Evolutionary conservation across 2,113 vertebrate genomes (phyloP).

Genomic region (Trichomycterus rosablanca): DNA sequence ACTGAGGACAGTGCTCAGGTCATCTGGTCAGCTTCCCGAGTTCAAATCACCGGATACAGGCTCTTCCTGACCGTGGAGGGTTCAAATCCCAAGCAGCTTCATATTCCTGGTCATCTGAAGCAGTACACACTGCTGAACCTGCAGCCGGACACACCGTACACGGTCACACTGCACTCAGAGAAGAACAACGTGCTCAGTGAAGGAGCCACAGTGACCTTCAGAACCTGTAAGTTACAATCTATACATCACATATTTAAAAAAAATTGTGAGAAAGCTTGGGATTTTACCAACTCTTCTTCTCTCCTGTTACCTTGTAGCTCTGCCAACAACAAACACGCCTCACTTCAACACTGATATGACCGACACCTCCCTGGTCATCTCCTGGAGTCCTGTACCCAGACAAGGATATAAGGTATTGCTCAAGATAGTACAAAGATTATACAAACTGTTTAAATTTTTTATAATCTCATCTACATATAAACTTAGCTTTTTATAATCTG

Average conservation of each 20-base stretch:
- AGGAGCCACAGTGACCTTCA: constrained; percentile 69
- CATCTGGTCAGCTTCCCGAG: constrained; percentile 75
- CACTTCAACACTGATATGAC: constrained; percentile 86
- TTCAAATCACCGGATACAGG: constrained; percentile 74
- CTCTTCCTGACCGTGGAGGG: constrained; percentile 75
- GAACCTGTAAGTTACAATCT: background rate
- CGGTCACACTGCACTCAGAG: constrained; percentile 71
- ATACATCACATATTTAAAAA: background rate
- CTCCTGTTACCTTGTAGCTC: constrained; percentile 59
- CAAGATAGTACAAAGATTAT: background rate
- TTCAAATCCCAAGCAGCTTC: constrained; percentile 75
- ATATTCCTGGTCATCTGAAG: constrained; percentile 64
- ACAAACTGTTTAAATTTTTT: too few species aligned
- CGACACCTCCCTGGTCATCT: constrained; percentile 85
- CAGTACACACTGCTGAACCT: constrained; percentile 78
- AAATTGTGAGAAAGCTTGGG: background rate
- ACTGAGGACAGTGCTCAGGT: constrained; percentile 77
- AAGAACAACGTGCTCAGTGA: constrained; percentile 73
- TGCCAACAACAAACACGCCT: constrained; percentile 74
- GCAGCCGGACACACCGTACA: constrained; percentile 77
- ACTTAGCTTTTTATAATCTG: too few species aligned
- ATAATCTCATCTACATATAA: too few species aligned
- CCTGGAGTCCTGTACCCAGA: constrained; percentile 85
- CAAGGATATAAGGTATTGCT: constrained; percentile 84
- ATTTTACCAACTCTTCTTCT: background rate